Evolutionary conservation across 35 echinoderm and acorn worm genomes (phyloP).

Genomic region (Ophiothrix spiculata): DNA sequence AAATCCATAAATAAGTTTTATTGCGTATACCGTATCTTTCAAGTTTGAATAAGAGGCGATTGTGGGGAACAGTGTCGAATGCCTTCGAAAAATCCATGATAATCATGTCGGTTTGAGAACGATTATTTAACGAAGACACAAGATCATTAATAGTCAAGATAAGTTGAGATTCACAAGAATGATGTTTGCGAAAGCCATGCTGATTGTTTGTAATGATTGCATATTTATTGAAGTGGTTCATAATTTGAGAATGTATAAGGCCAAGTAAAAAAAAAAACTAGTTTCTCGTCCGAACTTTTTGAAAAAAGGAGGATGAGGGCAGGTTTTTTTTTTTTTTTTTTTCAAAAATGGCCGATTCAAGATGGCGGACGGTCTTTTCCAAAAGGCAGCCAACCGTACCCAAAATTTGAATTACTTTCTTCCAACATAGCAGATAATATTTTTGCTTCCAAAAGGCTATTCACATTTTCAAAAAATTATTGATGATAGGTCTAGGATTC

Average conservation of each 20-base stretch:
- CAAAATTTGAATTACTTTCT: too few relatives aligned
- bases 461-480: too few relatives aligned
- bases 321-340: too few relatives aligned
- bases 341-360: too few relatives aligned
- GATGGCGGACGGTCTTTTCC: too few relatives aligned
- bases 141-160: slow-evolving; percentile 16
- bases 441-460: too few relatives aligned
- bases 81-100: slow-evolving; percentile 26
- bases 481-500: too few relatives aligned
- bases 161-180: slow-evolving; percentile 31
- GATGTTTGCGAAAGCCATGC: slow-evolving; percentile 25
- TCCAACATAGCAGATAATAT: too few relatives aligned
- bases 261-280: too few relatives aligned
- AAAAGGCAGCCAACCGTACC: too few relatives aligned
- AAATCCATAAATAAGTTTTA: slow-evolving; percentile 28
- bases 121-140: neutral
- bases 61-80: slow-evolving; percentile 16
- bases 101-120: slow-evolving; percentile 26
- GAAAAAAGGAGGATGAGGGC: too few relatives aligned
- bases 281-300: too few relatives aligned
- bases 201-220: neutral
- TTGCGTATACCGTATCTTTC: slow-evolving; percentile 23
- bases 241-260: slow-evolving; percentile 9
- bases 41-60: slow-evolving; percentile 16
- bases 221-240: neutral